These are phyloP conservation scores for Grammomys dolichurus DNA, from an alignment of 2,113 vertebrate species.

Conservation along the genomic window DNA sequence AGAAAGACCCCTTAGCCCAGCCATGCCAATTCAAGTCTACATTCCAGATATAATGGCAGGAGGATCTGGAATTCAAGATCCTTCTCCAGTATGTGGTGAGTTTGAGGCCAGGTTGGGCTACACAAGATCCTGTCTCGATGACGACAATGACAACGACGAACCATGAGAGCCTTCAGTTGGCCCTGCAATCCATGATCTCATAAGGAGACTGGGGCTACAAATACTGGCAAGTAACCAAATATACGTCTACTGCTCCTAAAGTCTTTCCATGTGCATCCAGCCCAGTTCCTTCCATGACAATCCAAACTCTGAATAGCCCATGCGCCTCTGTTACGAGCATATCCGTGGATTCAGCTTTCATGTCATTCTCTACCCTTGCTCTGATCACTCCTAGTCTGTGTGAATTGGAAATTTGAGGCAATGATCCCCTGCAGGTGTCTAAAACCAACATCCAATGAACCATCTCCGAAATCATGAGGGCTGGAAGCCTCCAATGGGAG, in stretches of 20 bases:
- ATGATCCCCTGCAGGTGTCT: background rate
- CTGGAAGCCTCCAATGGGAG: slow-evolving; percentile 53
- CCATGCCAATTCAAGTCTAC: background rate
- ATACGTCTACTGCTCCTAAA: fast-evolving
- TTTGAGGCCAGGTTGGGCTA: background rate
- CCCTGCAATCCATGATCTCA: background rate
- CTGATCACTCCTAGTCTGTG: background rate
- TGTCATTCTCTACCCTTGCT: slow-evolving; percentile 17
- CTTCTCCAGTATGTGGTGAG: background rate
- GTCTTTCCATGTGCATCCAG: background rate
- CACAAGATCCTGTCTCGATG: background rate
- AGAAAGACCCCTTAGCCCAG: background rate
- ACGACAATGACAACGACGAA: background rate
- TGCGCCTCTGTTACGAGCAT: slow-evolving; percentile 4
- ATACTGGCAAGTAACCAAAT: background rate
- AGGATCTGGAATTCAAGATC: background rate
- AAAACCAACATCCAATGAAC: slow-evolving; percentile 67
- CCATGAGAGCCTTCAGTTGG: background rate
- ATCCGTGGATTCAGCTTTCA: background rate
- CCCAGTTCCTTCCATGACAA: background rate
- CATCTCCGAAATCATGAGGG: slow-evolving; percentile 61
- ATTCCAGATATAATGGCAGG: background rate
- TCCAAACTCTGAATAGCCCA: background rate
- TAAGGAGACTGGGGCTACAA: background rate
- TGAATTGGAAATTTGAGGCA: slow-evolving; percentile 66